A percentile compares a stretch with the other conserved stretches of the same genome.
These are phyloP conservation scores for Reticulitermes lucifugus DNA, from an alignment of 2,888 invertebrate genomes.

Conservation along the genomic window DNA sequence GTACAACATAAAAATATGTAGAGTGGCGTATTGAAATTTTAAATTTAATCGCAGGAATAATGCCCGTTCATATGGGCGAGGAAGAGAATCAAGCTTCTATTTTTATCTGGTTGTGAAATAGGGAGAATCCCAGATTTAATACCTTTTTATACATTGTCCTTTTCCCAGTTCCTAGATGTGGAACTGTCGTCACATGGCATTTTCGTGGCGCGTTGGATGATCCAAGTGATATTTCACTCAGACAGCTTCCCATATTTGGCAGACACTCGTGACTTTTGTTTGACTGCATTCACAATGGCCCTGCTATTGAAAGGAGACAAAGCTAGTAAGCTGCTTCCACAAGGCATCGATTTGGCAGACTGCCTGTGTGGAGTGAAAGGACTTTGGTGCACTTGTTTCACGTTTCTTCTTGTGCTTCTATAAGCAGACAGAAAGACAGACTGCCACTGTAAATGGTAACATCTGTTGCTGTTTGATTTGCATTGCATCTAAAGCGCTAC, in stretches of 20 bases:
- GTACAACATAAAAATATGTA: no score
- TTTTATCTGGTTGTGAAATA: no score
- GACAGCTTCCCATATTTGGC: neutral
- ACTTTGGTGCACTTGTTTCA: neutral
- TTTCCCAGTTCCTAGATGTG: no score
- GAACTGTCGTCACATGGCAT: no score
- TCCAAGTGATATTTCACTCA: neutral
- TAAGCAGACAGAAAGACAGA: constrained; percentile 6
- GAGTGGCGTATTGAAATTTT: no score
- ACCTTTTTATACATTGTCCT: no score
- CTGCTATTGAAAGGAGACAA: neutral
- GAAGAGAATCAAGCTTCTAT: no score
- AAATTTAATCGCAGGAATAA: no score
- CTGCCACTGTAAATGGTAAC: neutral
- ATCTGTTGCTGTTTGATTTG: neutral
- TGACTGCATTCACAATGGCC: constrained; percentile 4
- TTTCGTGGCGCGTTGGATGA: neutral
- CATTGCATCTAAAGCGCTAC: neutral
- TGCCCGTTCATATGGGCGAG: no score
- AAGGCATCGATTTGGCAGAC: constrained; percentile 18
- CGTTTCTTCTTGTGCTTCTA: neutral
- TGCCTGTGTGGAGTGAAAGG: constrained; percentile 12
- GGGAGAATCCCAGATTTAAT: no score
- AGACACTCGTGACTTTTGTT: neutral
- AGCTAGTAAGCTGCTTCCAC: neutral